phyloP scores from a whole-genome alignment of 2,797 vertebrate genomes.

The Forpus xanthops region DNA sequence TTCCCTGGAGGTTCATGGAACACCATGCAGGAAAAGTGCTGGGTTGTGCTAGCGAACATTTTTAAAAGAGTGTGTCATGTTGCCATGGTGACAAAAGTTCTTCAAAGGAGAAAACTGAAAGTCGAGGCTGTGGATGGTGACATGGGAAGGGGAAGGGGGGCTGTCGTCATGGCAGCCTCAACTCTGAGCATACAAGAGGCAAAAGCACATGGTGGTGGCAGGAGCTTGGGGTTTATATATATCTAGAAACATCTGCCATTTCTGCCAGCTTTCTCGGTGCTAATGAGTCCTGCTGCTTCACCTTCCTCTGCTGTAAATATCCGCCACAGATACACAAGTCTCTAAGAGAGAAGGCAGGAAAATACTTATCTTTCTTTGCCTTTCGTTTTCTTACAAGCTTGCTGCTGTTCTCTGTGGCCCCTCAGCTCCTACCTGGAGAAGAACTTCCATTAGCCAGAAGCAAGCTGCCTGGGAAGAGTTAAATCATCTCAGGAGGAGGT shows the following conservation, averaged over 20 bases:
- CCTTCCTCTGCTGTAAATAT: conserved; percentile 32
- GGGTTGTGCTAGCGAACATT: conserved; percentile 48
- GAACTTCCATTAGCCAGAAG: neutral
- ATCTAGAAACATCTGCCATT: conserved; percentile 35
- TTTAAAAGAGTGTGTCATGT: conserved; percentile 38
- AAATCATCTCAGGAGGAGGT: neutral
- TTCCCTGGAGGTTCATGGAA: neutral
- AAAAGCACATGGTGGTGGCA: conserved; percentile 17
- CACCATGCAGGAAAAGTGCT: neutral
- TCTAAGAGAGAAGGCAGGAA: neutral
- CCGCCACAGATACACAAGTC: neutral
- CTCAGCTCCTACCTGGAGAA: neutral
- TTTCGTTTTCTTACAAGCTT: neutral
- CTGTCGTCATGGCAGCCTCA: conserved; percentile 39
- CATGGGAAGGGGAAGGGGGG: conserved; percentile 35
- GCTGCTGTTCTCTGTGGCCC: neutral
- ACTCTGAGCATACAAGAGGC: conserved; percentile 22
- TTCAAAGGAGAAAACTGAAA: conserved; percentile 47
- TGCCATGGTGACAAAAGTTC: conserved; percentile 63
- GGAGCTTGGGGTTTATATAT: conserved; percentile 41
- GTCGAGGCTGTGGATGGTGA: conserved; percentile 32
- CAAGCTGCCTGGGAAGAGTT: neutral
- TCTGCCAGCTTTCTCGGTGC: neutral
- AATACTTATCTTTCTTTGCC: neutral
- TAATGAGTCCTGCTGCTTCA: conserved; percentile 50